A percentile compares a stretch with the other conserved stretches of the same genome.
phyloP scores from a whole-genome alignment of 2,113 vertebrate genomes.

The Chionis minor region DNA sequence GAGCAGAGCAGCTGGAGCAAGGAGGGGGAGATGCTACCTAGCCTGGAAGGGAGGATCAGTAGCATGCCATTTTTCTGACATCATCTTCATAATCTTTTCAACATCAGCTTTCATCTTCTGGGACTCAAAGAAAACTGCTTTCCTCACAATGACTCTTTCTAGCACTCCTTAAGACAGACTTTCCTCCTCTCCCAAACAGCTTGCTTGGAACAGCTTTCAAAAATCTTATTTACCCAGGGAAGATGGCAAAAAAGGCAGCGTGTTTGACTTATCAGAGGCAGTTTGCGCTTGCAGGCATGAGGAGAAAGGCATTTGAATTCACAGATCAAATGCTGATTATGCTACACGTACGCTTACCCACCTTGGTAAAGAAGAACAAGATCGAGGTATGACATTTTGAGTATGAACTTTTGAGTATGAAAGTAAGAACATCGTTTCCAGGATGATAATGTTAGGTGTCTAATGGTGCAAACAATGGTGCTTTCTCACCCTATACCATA shows the following conservation, averaged over 20 bases:
- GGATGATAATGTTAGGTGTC: neutral
- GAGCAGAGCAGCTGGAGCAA: neutral
- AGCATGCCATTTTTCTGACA: neutral
- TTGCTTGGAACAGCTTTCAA: neutral
- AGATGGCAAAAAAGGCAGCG: neutral
- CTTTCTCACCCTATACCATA: neutral
- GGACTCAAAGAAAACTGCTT: neutral
- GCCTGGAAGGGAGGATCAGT: neutral
- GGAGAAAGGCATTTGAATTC: neutral
- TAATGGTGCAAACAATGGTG: neutral
- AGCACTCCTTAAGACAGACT: neutral
- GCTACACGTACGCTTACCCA: neutral
- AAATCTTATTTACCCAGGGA: neutral
- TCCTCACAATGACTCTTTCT: neutral
- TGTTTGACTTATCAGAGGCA: neutral
- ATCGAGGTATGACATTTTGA: neutral
- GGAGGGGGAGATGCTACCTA: neutral
- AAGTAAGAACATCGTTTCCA: neutral
- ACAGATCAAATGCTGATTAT: neutral
- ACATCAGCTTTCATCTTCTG: neutral
- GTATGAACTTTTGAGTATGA: neutral
- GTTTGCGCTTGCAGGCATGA: neutral
- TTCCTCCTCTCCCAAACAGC: neutral
- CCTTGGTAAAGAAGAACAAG: neutral
- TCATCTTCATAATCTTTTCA: neutral